phyloP scores from a whole-genome alignment of 2,888 invertebrate genomes.

The Chrysopilus asiliformis region DNA sequence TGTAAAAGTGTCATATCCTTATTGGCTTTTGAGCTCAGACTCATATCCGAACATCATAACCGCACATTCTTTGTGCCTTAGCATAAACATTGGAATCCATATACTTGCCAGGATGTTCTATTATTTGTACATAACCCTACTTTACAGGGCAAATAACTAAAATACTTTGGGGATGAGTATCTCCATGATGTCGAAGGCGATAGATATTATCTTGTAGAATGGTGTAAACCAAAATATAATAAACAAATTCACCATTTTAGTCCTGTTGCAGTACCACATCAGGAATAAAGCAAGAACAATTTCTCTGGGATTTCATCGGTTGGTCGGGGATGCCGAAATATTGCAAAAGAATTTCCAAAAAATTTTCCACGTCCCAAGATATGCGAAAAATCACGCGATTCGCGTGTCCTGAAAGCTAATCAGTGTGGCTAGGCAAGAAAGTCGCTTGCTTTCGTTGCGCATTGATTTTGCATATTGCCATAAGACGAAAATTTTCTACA shows the following conservation, averaged over 20 bases:
- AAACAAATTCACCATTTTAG: not conserved
- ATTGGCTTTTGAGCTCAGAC: conserved; percentile 5
- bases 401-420: not conserved
- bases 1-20: conserved; percentile 13
- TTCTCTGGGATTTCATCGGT: not conserved
- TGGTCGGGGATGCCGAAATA: not conserved
- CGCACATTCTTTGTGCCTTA: too few species aligned
- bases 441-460: not conserved
- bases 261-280: not conserved
- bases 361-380: too few species aligned
- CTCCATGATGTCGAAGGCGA: not conserved
- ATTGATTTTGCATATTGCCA: not conserved
- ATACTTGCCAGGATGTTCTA: too few species aligned
- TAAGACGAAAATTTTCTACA: too few species aligned
- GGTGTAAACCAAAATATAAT: not conserved
- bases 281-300: not conserved
- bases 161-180: not conserved
- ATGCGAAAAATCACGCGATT: not conserved
- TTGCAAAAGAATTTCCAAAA: too few species aligned
- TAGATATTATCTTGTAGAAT: not conserved
- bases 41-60: too few species aligned
- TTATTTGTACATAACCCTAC: too few species aligned
- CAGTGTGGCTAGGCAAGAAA: not conserved
- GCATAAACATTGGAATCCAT: too few species aligned
- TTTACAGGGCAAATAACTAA: not conserved